Evolutionary conservation across 2,888 invertebrate species (phyloP), one percentile per base, ranked within the genome.

Genomic region (Drosophila kokeensis): DNA sequence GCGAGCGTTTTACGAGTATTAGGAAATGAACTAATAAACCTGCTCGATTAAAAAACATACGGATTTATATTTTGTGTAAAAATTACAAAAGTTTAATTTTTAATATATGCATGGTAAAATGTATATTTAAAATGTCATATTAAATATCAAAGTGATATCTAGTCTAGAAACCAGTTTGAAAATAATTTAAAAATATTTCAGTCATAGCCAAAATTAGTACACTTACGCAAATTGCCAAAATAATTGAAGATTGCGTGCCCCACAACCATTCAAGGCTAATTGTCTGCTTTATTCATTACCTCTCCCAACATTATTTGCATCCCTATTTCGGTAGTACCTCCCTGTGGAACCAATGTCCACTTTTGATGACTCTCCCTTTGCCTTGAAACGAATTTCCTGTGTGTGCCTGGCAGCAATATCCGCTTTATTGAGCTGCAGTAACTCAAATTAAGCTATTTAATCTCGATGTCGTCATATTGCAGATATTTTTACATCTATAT

Each of bases 221-320:
- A n/a, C 36, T 13, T 65, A 68, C 67, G 62, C 48, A 69, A 69
- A 69, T 82, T 73, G 32, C 49, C 48, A 40, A 73, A 76, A 58
- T 68, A 69, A 64, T 66, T 77, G 54, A 40, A 68, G 32, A 45
- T 85, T 49, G 87, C 83, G 85, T 83, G 83, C 45, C 40, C 29
- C 7, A 53, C 45, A 49, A 50, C 48, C 55, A 82, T 82, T 72
- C 8, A 69, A 58, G 50, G 58, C 38, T 3, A 11, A 58, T 58
- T 27, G 42, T 32, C 54, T 42, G 38, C 18, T 27, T 42, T 15
- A 49, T 49, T 58, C 48, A 42, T 38, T 71, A 68, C 38, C 52
- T 34, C 53, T 53, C 34, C n/a, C 42, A 70, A 50, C n/a, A 50
- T 18, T 21, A 57, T 63, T 60, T 73, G 69, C 48, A 52, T 36